Percentiles rank a stretch among this genome's conserved stretches.
phyloP scores from a whole-genome alignment of 2,797 vertebrate species.

The Schizopygopsis pylzovi region DNA sequence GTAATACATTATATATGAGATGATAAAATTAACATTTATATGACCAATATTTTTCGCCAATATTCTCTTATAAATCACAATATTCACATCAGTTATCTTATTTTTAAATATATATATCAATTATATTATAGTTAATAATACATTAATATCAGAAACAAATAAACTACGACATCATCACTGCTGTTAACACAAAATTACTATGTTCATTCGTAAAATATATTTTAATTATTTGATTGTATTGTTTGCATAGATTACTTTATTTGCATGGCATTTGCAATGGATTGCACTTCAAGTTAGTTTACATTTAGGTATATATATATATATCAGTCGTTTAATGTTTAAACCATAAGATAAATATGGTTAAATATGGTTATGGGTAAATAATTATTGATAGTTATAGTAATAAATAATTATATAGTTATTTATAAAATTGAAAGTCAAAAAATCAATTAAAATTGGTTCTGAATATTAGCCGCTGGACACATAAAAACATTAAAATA shows the following conservation, averaged over 20 bases:
- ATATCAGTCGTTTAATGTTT: no score
- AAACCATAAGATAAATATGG: no score
- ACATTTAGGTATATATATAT: no score
- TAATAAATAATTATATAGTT: neutral
- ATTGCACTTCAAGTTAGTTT: neutral
- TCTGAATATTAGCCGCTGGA: neutral
- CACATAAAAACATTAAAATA: neutral
- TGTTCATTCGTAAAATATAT: neutral
- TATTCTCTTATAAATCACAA: no score
- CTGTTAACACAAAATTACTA: neutral
- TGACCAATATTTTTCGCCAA: neutral
- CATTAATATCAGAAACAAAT: neutral
- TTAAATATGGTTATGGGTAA: no score
- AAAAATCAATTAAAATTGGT: neutral
- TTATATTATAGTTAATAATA: neutral
- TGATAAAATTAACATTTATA: neutral
- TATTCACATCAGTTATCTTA: neutral
- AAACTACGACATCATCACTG: neutral
- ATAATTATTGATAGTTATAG: no score
- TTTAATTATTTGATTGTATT: neutral
- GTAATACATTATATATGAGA: neutral
- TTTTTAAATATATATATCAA: neutral
- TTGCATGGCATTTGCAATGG: neutral
- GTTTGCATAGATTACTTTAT: neutral
- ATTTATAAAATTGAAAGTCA: neutral